A percentile compares a stretch with the other conserved stretches of the same genome.
These are phyloP conservation scores for Phrynocephalus guinanensis DNA, from an alignment of 2,797 vertebrate species.

Conservation along the genomic window DNA sequence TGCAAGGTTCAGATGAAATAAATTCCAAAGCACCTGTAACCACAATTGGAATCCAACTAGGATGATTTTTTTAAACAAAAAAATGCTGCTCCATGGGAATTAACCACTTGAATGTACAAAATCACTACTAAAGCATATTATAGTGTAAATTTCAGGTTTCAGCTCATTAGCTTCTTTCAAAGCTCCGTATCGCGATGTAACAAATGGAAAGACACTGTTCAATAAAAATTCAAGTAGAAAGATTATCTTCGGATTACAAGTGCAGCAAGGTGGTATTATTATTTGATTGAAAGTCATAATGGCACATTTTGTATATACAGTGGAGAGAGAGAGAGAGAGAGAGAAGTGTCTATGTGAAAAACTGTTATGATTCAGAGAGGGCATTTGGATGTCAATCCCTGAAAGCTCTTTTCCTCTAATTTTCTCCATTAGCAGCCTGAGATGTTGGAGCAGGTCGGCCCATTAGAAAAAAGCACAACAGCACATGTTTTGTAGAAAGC, in stretches of 20 bases:
- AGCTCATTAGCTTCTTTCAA: conserved; percentile 37
- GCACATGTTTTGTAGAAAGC: not conserved
- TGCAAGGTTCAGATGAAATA: not conserved
- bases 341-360: conserved; percentile 23
- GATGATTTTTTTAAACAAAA: not conserved
- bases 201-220: conserved; percentile 32
- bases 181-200: conserved; percentile 3
- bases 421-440: conserved; percentile 40
- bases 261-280: conserved; percentile 37
- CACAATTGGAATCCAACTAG: not conserved
- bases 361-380: conserved; percentile 15
- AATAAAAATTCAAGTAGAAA: conserved; percentile 25
- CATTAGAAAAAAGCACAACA: not conserved
- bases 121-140: conserved; percentile 10
- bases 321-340: not conserved
- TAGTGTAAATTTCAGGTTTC: conserved; percentile 12
- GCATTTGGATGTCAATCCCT: conserved; percentile 18
- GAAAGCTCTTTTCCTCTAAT: conserved; percentile 51
- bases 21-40: not conserved
- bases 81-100: not conserved
- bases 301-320: not conserved
- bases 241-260: conserved; percentile 30
- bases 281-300: conserved; percentile 37
- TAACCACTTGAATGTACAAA: not conserved
- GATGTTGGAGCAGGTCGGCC: conserved; percentile 15